Base-by-base conservation (phyloP, 2,113 vertebrate species). In the Onychostruthus taczanowskii region DNA sequence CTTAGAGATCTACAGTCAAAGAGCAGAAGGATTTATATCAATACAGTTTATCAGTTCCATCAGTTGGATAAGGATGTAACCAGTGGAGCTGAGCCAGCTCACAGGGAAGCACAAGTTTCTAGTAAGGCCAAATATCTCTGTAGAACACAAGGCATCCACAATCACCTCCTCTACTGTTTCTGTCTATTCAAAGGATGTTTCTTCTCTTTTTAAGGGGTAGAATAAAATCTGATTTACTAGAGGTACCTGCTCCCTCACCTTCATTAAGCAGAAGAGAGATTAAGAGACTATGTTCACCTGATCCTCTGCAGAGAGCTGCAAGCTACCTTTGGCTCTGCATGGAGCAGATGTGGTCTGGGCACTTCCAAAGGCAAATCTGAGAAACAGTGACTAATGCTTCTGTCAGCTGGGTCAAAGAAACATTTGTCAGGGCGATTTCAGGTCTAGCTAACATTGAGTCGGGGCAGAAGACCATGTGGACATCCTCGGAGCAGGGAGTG, bases 401-500 rank as follows among this genome's bases (percentile, higher is more conserved):
- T 30, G 46, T 63, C 19, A 35, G 0, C 21, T 35, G 39, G 19
- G 44, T 75, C 56, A 68, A 61, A 82, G 12, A 89, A 85, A 84
- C 7, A 9, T 75, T 68, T 87, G 9, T n/a, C 58, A 72, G 61
- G 64, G 39, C 17, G 27, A 8, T 67, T 74, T 89, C 47, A 55
- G 61, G 37, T n/a, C 21, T 26, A 62, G 22, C 27, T 77, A 30
- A 22, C 0, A 2, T 8, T 1, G 0, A 82, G 52, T 31, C 11
- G 47, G 19, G 35, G 37, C 39, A 72, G 43, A 83, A 83, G 26
- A 33, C 10, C 3, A 0, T 5, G 13, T 3, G 2, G 44, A 39
- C n/a, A 27, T 53, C 31, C 58, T 79, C 0, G 0, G 35, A 75
- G 35, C 24, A 44, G 16, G 35, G 18, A 33, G 3, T 55, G 30